These are phyloP conservation scores for Erythrolamprus reginae DNA, from an alignment of 2,113 vertebrate genomes.

Conservation along the genomic window DNA sequence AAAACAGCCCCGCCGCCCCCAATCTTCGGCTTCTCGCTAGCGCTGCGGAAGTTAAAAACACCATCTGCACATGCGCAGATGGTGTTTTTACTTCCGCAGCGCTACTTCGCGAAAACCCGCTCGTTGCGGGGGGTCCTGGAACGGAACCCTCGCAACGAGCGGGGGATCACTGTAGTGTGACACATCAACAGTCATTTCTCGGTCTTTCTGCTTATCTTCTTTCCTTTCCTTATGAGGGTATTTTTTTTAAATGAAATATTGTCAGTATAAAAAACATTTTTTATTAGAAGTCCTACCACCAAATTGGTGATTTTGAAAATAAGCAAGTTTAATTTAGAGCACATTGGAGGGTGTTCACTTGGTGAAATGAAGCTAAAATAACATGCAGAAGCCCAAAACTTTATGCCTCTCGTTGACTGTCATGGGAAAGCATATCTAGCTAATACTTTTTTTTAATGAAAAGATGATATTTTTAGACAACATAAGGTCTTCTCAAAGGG, in stretches of 20 bases:
- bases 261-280: neutral
- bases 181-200: neutral
- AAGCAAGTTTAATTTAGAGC: neutral
- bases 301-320: neutral
- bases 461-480: neutral
- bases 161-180: no score
- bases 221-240: neutral
- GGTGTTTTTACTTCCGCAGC: no score
- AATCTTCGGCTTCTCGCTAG: no score
- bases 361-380: neutral
- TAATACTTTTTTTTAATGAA: neutral
- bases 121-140: no score
- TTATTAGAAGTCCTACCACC: neutral
- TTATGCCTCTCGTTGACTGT: neutral
- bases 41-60: no score
- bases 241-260: neutral
- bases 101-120: no score
- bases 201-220: neutral
- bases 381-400: neutral
- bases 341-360: neutral
- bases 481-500: neutral
- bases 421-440: neutral
- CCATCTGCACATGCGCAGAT: no score
- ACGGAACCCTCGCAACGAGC: no score
- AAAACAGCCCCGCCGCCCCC: no score